Percentiles rank a stretch among this genome's conserved stretches.
Conservation (phyloP, 2,797 vertebrate genomes). For the Austrolebias charrua region DNA sequence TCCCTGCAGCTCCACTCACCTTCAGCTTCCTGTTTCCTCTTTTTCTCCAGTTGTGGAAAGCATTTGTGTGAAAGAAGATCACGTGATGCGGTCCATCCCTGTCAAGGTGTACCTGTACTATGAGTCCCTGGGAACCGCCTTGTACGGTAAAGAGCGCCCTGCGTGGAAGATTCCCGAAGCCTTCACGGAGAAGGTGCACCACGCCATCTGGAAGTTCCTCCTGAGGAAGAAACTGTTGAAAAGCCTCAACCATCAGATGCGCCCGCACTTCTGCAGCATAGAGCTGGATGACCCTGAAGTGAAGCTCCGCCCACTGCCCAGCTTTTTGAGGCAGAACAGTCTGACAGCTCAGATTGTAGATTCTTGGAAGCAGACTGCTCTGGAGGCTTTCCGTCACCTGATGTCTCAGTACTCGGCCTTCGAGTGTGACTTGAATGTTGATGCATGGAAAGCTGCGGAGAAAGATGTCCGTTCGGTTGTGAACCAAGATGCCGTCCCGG, state of each 20-base stretch:
- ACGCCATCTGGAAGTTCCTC: conserved; percentile 78
- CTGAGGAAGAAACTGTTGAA: conserved; percentile 55
- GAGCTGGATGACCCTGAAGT: conserved; percentile 60
- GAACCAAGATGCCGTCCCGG: conserved; percentile 57
- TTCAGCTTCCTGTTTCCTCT: background rate
- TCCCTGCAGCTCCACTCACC: background rate
- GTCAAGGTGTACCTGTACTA: conserved; percentile 84
- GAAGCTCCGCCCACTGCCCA: conserved; percentile 73
- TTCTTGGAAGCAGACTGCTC: conserved; percentile 73
- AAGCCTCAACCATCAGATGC: conserved; percentile 77
- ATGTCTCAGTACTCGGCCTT: conserved; percentile 73
- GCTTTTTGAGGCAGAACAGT: conserved; percentile 70
- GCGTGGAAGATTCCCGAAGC: conserved; percentile 80
- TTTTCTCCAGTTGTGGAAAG: conserved; percentile 71
- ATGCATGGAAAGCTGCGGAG: conserved; percentile 76
- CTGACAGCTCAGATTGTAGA: conserved; percentile 57
- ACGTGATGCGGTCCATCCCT: conserved; percentile 60
- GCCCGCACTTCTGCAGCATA: conserved; percentile 72
- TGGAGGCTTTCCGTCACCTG: conserved; percentile 55
- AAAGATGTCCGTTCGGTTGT: conserved; percentile 49
- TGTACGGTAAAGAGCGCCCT: conserved; percentile 83
- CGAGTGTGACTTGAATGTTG: background rate
- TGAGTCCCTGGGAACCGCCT: conserved; percentile 68
- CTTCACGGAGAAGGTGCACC: conserved; percentile 70
- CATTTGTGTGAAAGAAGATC: conserved; percentile 68